Percentiles rank a stretch among this genome's conserved stretches.
phyloP scores from a whole-genome alignment of 1,140 invertebrate genomes.

The Trichogramma pretiosum region DNA sequence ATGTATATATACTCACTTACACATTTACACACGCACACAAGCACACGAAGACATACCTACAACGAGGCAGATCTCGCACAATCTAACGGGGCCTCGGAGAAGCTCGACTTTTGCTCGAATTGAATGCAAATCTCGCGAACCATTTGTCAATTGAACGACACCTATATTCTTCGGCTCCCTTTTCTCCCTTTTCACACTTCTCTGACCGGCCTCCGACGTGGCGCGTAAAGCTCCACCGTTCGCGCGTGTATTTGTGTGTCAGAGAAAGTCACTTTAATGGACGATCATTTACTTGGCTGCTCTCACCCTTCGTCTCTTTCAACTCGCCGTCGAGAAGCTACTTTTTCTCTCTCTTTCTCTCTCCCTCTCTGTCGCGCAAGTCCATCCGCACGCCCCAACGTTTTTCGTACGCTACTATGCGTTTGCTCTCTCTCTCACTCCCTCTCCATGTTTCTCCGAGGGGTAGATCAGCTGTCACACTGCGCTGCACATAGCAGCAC shows the following conservation, averaged over 20 bases:
- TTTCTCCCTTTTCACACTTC: conserved; percentile 17
- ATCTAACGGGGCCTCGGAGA: no score
- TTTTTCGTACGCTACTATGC: no score
- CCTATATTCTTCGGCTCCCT: conserved; percentile 11
- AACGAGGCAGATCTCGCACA: no score
- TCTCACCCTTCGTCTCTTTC: conserved; percentile 11
- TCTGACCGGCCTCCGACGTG: not conserved
- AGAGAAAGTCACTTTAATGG: conserved; percentile 38
- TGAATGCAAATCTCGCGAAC: conserved; percentile 38
- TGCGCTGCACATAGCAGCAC: conserved; percentile 30
- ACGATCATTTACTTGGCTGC: conserved; percentile 39
- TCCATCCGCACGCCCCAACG: no score
- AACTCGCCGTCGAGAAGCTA: no score
- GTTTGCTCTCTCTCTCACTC: conserved; percentile 3
- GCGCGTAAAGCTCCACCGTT: not conserved
- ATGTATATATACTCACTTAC: no score
- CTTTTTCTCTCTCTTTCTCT: no score
- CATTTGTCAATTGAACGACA: conserved; percentile 37
- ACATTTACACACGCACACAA: no score
- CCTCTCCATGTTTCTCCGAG: conserved; percentile 9
- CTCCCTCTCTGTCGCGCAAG: no score
- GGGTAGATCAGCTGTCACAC: conserved; percentile 23
- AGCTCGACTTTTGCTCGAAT: no score
- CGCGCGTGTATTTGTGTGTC: no score
- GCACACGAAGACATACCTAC: no score